phyloP scores from a whole-genome alignment of 2,113 vertebrate genomes.

The Acanthochromis polyacanthus region DNA sequence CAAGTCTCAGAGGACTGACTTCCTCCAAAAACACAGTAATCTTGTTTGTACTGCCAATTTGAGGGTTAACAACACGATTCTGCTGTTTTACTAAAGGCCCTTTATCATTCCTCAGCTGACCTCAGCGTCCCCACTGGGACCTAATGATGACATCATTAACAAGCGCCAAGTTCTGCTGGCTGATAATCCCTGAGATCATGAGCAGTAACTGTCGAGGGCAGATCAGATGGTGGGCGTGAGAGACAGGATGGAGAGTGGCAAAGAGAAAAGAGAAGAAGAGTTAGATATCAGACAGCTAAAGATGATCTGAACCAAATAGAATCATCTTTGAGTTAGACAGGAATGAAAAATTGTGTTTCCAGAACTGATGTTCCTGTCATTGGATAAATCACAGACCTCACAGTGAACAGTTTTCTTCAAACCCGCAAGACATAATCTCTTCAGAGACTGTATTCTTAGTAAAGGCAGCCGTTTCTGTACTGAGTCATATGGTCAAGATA shows the following conservation, averaged over 20 bases:
- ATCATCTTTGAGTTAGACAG: not conserved
- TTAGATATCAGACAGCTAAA: not conserved
- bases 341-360: not conserved
- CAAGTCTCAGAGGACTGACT: slow-evolving; percentile 71
- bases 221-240: slow-evolving; percentile 41
- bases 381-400: no score
- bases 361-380: not conserved
- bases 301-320: not conserved
- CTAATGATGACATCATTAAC: slow-evolving; percentile 85
- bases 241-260: not conserved
- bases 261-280: not conserved
- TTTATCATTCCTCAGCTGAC: slow-evolving; percentile 87
- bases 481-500: no score
- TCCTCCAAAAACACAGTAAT: slow-evolving; percentile 75
- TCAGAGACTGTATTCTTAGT: not conserved
- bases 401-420: no score
- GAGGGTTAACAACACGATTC: slow-evolving; percentile 80
- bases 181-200: slow-evolving; percentile 81
- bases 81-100: slow-evolving; percentile 86
- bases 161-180: slow-evolving; percentile 70
- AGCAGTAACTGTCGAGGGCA: slow-evolving; percentile 60
- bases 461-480: no score
- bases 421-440: not conserved
- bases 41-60: slow-evolving; percentile 70
- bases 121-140: slow-evolving; percentile 82